These are phyloP conservation scores for Craterocephalus amniculus DNA, from an alignment of 2,797 vertebrate genomes.

Conservation along the genomic window DNA sequence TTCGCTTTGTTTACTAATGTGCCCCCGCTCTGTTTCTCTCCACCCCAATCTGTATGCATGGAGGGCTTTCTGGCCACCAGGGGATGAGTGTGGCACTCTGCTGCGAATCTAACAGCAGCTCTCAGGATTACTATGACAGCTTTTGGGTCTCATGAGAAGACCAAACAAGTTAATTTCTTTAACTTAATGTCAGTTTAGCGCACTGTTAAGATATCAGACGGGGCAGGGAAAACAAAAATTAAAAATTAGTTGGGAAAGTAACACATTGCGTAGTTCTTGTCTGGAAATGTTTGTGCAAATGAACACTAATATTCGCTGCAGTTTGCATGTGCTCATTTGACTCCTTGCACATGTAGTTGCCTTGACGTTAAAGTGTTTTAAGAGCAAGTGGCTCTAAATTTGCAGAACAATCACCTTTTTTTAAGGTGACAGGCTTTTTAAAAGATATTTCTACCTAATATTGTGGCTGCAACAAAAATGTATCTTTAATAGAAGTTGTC, in stretches of 20 bases:
- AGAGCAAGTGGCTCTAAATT: constrained; percentile 9
- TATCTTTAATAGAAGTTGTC: constrained; percentile 13
- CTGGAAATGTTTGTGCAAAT: constrained; percentile 41
- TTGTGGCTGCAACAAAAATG: constrained; percentile 9
- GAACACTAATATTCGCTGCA: constrained; percentile 27
- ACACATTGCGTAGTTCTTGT: constrained; percentile 39
- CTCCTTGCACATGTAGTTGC: constrained; percentile 23
- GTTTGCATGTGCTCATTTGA: constrained; percentile 30
- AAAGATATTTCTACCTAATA: constrained; percentile 24
- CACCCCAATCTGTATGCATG: constrained; percentile 60
- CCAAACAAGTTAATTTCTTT: constrained; percentile 64
- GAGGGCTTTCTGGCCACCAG: constrained; percentile 29
- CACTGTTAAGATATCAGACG: constrained; percentile 29
- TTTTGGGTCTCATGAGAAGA: constrained; percentile 51
- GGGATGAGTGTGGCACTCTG: constrained; percentile 56
- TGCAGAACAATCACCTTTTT: background rate
- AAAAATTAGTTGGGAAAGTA: constrained; percentile 22
- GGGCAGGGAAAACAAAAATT: constrained; percentile 27
- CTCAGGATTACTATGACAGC: constrained; percentile 60
- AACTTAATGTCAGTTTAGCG: constrained; percentile 58
- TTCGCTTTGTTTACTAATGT: constrained; percentile 53
- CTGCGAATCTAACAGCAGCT: constrained; percentile 49
- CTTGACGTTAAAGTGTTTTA: constrained; percentile 26
- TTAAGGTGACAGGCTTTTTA: constrained; percentile 10
- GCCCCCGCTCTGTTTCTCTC: constrained; percentile 7